phyloP scores from a whole-genome alignment of 2,888 invertebrate species.

The Leucoma salicis region DNA sequence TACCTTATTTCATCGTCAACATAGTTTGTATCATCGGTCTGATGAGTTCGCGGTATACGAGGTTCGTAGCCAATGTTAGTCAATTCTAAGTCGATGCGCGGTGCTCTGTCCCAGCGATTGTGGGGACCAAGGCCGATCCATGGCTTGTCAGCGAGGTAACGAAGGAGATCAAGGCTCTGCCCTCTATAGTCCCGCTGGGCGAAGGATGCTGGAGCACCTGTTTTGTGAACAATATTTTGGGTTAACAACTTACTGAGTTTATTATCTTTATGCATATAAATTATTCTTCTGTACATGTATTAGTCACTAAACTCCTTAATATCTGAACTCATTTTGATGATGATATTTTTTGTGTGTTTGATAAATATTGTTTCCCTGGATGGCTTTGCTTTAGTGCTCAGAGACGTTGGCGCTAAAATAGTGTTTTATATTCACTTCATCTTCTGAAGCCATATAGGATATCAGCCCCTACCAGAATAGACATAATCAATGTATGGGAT shows the following conservation, averaged over 20 bases:
- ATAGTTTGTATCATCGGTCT: slow-evolving; percentile 34
- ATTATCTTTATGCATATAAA: too few relatives aligned
- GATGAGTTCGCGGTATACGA: slow-evolving; percentile 17
- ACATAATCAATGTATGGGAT: too few relatives aligned
- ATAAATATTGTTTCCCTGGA: too few relatives aligned
- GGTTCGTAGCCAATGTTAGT: slow-evolving; percentile 20
- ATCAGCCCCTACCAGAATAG: too few relatives aligned
- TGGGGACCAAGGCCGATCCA: slow-evolving; percentile 41
- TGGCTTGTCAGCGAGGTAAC: slow-evolving; percentile 51
- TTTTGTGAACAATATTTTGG: not conserved
- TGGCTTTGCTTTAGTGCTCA: too few relatives aligned
- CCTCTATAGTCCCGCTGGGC: slow-evolving; percentile 51
- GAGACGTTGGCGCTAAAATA: too few relatives aligned
- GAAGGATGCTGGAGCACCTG: slow-evolving; percentile 46
- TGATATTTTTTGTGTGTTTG: too few relatives aligned
- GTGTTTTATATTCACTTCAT: too few relatives aligned
- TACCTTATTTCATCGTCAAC: slow-evolving; percentile 53
- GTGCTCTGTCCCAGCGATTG: slow-evolving; percentile 44
- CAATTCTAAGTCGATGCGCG: slow-evolving; percentile 37
- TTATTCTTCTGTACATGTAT: too few relatives aligned
- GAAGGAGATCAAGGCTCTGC: slow-evolving; percentile 55
- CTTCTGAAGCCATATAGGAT: too few relatives aligned
- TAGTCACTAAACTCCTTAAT: too few relatives aligned
- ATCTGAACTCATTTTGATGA: too few relatives aligned
- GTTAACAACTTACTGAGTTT: not conserved